Base-by-base conservation (phyloP, 1,140 invertebrate species). In the Pollicipes pollicipes region DNA sequence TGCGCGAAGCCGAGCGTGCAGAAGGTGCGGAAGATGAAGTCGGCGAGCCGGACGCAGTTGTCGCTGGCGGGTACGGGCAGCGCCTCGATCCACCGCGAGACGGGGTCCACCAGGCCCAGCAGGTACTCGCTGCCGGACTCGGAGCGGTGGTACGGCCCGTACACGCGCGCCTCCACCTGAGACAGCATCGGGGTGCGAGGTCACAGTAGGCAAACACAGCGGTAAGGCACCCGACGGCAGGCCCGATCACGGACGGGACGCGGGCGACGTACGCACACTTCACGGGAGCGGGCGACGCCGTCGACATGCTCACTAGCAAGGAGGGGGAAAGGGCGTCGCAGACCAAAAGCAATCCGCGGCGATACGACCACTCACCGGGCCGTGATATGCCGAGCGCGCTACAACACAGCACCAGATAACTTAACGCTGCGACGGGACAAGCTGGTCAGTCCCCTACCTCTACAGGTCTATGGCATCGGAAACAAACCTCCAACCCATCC, bases 1-100 rank as follows among this genome's bases (percentile, higher is more conserved):
- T 75, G 74, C 27, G 77, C 76, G 73, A 78, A 77, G 17, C 77
- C 78, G 69, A 76, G 77, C 26, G 70, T 74, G 64, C 77, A 78
- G 69, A 78, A 78, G n/a, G 75, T 73, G 35, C 76, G 73, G 71
- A 77, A 74, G 16, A 79, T 71, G 70, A 78, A 78, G 58, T 75
- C 72, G 30, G 77, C 72, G 6, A 76, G 66, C 27, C 72, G 72
- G 24, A 31, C 66, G 71, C 74, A 69, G 31, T 69, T 69, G 66
- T 73, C 72, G 69, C 71, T 70, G 29, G 70, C 70, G 28, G 75
- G 69, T 28, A 75, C 69, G 3, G 76, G 68, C 16, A 72, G 72
- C 35, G 76, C 77, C 69, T 73, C 66, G n/a, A 78, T 71, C 76
- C 77, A 79, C 31, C 74, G 70, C n/a, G 78, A 78, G 24, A 76